Evolutionary conservation across 2,888 invertebrate species (phyloP).

Genomic region (Torymus aiolomorphi): DNA sequence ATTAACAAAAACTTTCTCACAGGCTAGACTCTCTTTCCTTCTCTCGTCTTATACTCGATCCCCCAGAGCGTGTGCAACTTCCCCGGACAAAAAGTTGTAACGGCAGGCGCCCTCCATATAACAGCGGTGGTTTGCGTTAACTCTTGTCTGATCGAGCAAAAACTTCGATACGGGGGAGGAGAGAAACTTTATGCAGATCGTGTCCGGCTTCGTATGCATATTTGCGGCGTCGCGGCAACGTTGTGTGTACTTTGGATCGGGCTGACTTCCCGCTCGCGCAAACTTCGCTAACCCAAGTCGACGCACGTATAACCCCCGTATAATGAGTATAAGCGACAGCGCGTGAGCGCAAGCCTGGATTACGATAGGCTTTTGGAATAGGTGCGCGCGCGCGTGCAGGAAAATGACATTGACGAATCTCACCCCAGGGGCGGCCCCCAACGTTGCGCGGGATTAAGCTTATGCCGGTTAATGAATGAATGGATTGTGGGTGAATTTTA

Average conservation of each 20-base stretch:
- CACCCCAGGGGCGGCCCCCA: too few species aligned
- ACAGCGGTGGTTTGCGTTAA: not conserved
- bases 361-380: not conserved
- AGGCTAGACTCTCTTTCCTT: too few species aligned
- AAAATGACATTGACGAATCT: too few species aligned
- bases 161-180: constrained; percentile 36
- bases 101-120: not conserved
- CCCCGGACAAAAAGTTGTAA: not conserved
- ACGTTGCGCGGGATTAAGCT: too few species aligned
- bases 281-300: constrained; percentile 8
- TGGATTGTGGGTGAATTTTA: too few species aligned
- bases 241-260: constrained; percentile 34
- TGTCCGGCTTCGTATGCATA: constrained; percentile 42
- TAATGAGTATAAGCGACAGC: too few species aligned
- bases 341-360: too few species aligned
- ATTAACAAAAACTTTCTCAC: constrained; percentile 29
- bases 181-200: constrained; percentile 46
- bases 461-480: too few species aligned
- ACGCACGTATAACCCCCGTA: not conserved
- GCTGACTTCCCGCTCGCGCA: constrained; percentile 4
- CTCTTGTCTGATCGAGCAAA: constrained; percentile 46
- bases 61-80: not conserved
- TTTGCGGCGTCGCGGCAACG: constrained; percentile 8
- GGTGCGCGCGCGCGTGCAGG: not conserved
- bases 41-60: not conserved